Conservation (phyloP, 2,113 vertebrate species). For the Hemichromis elongatus region DNA sequence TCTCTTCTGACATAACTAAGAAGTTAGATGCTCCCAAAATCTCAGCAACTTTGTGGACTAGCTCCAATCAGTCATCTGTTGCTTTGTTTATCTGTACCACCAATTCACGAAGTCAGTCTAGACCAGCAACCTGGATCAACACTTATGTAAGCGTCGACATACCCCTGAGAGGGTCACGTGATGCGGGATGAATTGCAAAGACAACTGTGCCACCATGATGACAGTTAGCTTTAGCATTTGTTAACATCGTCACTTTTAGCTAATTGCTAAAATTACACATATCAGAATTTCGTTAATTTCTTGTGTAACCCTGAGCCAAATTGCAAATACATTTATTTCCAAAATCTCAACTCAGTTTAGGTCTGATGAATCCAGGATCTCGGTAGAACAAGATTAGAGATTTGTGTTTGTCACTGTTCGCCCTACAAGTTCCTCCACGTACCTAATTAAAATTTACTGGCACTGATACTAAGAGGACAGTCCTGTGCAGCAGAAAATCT, state of each 20-base stretch:
- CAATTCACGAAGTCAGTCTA: not conserved
- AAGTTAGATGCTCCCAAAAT: not conserved
- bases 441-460: not conserved
- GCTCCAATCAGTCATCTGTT: not conserved
- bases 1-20: not conserved
- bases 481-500: not conserved
- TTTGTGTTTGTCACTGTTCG: not conserved
- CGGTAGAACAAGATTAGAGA: not conserved
- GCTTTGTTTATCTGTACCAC: not conserved
- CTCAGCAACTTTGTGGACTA: rapidly evolving
- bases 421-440: not conserved
- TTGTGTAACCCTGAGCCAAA: not conserved
- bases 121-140: not conserved
- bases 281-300: not conserved
- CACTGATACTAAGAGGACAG: not conserved
- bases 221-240: not conserved
- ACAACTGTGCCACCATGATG: not conserved
- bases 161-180: not conserved
- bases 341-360: not conserved
- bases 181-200: not conserved
- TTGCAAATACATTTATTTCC: not conserved
- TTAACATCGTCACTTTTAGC: rapidly evolving
- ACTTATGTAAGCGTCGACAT: not conserved
- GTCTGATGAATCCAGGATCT: not conserved
- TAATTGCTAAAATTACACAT: not conserved